Base-by-base conservation (phyloP, 2,888 invertebrate species). In the Leptinotarsa peninsularis region DNA sequence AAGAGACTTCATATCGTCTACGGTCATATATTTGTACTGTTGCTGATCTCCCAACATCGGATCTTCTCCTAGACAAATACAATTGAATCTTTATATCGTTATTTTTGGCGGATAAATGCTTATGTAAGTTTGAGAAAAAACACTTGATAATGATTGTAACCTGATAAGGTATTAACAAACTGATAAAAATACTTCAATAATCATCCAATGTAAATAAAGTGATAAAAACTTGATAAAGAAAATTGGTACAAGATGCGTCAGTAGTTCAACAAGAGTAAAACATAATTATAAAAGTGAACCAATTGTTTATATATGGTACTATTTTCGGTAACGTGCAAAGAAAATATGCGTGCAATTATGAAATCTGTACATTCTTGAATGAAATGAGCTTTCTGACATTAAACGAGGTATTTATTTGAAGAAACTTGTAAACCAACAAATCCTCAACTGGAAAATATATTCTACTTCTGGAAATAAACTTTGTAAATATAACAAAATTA, bases 11-110 rank as follows among this genome's bases (percentile, higher is more conserved):
- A 94, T 93, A 84, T 95, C 95, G 87, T 95, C 95, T 74, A 93
- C 93, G 75, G 94, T 94, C 93, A 95, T 93, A 89, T 95, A 95
- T 84, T 93, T 93, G 87, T 94, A 95, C 82, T 91, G 91, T 82
- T 91, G 91, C 81, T 92, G 92, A 86, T 95, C 94, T 85, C 91
- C 92, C 82, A 92, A 88, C 89, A 93, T 90, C 73, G 92, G 92
- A 88, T 93, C 93, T 87, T 93, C 93, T 87, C 92, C 93, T 93
- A 87, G 72, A 85, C 75, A 18, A n/a, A 75, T 50, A 43, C 17
- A 52, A 68, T 33, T 18, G 27, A 50, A 68, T 33, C 15, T 52
- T 15, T 21, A 27, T 49, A 49, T 27, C 21, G 15, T 27, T 15
- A 54, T 43, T 10, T 52, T 49, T 18, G 17, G 14, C 23, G 5